A percentile compares a stretch with the other conserved stretches of the same genome.
Conservation (phyloP, 2,113 vertebrate species). For the Phalacrocorax pelagicus region DNA sequence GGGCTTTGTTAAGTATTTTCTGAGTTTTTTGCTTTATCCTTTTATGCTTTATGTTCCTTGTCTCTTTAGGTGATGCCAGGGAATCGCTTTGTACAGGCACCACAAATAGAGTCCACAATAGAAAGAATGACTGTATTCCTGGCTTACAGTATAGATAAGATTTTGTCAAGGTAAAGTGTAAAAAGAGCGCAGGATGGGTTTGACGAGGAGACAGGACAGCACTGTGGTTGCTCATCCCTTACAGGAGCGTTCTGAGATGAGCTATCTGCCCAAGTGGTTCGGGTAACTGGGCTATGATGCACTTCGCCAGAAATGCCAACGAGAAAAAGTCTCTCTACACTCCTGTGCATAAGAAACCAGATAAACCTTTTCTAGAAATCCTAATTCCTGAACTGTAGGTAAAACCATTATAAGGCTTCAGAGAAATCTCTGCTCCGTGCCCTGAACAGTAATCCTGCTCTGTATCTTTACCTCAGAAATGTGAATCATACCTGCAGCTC, state of each 20-base stretch:
- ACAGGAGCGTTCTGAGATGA: not conserved
- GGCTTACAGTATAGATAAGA: not conserved
- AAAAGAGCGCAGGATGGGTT: not conserved
- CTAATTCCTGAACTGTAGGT: not conserved
- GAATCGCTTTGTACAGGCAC: not conserved
- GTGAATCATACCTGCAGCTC: not conserved
- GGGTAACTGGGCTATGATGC: not conserved
- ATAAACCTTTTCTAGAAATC: not conserved
- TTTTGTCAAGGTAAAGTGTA: not conserved
- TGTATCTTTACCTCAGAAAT: not conserved
- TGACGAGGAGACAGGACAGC: not conserved
- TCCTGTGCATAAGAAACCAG: not conserved
- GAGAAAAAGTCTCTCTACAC: not conserved
- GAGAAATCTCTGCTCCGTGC: not conserved
- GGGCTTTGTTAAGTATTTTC: not conserved
- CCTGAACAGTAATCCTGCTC: not conserved
- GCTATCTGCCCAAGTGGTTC: not conserved
- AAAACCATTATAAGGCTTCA: not conserved
- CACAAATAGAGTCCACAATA: not conserved
- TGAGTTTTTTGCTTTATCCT: not conserved
- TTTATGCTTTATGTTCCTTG: not conserved
- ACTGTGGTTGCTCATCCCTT: not conserved
- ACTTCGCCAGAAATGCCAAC: not conserved
- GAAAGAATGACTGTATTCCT: not conserved
- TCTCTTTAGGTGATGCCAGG: not conserved